These are phyloP conservation scores for Macrotis lagotis DNA, from an alignment of 2,113 vertebrate genomes.

Conservation along the genomic window DNA sequence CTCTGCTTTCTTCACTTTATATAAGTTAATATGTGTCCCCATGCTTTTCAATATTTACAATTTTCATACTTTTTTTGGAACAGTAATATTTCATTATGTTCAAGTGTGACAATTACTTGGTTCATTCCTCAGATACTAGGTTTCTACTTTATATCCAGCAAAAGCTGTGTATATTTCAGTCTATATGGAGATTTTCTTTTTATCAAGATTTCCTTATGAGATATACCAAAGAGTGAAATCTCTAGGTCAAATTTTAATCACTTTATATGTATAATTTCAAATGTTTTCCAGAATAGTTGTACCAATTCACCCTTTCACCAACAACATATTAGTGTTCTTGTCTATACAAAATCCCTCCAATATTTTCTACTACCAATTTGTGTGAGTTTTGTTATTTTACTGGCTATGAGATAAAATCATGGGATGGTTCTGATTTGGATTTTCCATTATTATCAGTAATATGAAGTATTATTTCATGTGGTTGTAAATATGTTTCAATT, in stretches of 20 bases:
- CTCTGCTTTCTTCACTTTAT: neutral
- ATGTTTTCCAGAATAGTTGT: neutral
- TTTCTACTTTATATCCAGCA: neutral
- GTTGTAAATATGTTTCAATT: neutral
- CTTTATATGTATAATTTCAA: neutral
- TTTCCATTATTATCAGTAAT: neutral
- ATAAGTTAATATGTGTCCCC: neutral
- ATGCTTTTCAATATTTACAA: neutral
- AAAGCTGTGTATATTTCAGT: neutral
- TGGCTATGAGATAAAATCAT: neutral
- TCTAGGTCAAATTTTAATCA: neutral
- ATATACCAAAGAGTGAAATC: too few relatives aligned
- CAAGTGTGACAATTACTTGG: neutral
- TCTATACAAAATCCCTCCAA: neutral
- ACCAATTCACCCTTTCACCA: neutral
- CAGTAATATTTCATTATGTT: neutral
- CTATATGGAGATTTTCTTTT: neutral
- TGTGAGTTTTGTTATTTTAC: neutral
- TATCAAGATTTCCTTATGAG: neutral
- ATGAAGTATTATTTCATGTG: neutral
- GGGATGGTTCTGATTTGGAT: neutral
- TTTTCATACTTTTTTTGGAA: neutral
- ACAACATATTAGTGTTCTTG: neutral
- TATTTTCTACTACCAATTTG: neutral
- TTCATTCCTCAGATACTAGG: neutral